phyloP scores from a whole-genome alignment of 1,140 invertebrate species.

The Pinna nobilis region DNA sequence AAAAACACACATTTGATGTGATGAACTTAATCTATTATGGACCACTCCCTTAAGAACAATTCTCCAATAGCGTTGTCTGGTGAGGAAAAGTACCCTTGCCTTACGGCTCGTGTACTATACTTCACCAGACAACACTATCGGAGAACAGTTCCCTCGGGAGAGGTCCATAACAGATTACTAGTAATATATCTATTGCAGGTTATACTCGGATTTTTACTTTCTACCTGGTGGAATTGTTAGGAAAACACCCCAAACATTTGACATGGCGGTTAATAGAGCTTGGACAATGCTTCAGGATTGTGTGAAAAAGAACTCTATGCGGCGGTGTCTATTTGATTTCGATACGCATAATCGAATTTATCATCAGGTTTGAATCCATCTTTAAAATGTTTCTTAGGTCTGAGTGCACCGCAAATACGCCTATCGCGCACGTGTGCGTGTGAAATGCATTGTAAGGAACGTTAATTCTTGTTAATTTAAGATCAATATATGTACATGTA shows the following conservation, averaged over 20 bases:
- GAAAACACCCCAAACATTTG: constrained; percentile 43
- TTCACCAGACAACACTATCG: too few relatives aligned
- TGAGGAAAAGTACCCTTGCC: too few relatives aligned
- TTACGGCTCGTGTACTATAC: too few relatives aligned
- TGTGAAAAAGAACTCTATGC: not conserved
- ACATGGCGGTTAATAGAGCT: constrained; percentile 42
- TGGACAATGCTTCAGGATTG: constrained; percentile 41
- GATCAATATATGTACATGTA: not conserved
- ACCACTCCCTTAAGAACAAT: too few relatives aligned
- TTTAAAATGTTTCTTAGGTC: not conserved
- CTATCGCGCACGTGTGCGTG: too few relatives aligned
- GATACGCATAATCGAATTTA: constrained; percentile 28
- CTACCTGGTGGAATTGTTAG: constrained; percentile 25
- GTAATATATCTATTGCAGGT: constrained; percentile 42
- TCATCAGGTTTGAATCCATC: not conserved
- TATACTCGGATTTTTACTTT: constrained; percentile 60
- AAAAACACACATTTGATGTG: too few relatives aligned
- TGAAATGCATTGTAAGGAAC: too few relatives aligned
- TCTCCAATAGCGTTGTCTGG: too few relatives aligned
- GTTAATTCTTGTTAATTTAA: not conserved
- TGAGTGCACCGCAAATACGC: too few relatives aligned
- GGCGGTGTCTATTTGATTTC: constrained; percentile 46
- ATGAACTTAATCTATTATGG: too few relatives aligned
- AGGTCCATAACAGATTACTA: too few relatives aligned
- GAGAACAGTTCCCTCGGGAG: too few relatives aligned